A percentile compares a stretch with the other conserved stretches of the same genome.
These are phyloP conservation scores for Panzeria rudis DNA, from an alignment of 2,888 invertebrate genomes.

Conservation along the genomic window DNA sequence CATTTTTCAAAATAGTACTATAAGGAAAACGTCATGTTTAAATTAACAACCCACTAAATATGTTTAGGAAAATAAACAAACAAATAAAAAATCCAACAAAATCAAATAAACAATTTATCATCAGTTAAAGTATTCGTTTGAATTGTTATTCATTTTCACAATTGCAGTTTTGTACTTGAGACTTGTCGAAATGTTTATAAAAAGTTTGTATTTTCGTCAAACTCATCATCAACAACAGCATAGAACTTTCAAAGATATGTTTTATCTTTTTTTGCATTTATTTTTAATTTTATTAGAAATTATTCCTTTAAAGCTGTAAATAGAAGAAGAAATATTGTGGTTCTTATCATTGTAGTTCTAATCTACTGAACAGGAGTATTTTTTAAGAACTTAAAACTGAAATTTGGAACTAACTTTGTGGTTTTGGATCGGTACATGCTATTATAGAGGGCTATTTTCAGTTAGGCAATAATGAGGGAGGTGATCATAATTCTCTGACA, in stretches of 20 bases:
- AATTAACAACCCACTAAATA: slow-evolving; percentile 57
- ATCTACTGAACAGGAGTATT: no score
- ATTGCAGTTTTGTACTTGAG: slow-evolving; percentile 28
- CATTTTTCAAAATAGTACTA: slow-evolving; percentile 6
- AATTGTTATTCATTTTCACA: slow-evolving; percentile 35
- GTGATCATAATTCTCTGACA: no score
- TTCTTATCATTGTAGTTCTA: no score
- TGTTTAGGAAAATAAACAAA: slow-evolving; percentile 54
- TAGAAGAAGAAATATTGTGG: no score
- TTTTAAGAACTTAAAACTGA: no score
- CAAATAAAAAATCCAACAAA: slow-evolving; percentile 42
- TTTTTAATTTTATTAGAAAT: neutral
- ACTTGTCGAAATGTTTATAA: slow-evolving; percentile 30
- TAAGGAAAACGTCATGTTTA: slow-evolving; percentile 19
- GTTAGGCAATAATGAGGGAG: no score
- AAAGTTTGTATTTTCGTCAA: neutral
- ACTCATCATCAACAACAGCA: slow-evolving; percentile 1
- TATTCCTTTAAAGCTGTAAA: neutral
- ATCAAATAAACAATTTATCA: slow-evolving; percentile 64
- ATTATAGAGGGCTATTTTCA: no score
- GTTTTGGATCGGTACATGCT: no score
- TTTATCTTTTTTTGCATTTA: slow-evolving; percentile 1
- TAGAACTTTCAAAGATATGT: neutral
- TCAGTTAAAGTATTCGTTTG: slow-evolving; percentile 32
- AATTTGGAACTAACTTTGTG: no score